Percentiles rank a stretch among this genome's conserved stretches.
These are phyloP conservation scores for Vanessa cardui DNA, from an alignment of 2,888 invertebrate species.

Conservation along the genomic window DNA sequence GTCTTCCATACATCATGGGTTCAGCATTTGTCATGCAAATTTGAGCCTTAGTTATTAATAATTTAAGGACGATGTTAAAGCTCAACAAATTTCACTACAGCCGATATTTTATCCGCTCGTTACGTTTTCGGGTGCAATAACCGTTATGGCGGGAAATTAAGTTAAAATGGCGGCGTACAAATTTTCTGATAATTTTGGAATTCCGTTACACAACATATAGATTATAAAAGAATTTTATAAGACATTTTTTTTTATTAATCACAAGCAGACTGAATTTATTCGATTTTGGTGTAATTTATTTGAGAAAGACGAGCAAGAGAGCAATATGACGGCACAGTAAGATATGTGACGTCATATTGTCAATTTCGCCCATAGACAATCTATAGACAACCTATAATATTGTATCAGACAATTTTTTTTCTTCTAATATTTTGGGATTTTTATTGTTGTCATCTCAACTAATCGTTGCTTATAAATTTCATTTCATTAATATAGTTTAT, in stretches of 20 bases:
- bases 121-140: conserved; percentile 34
- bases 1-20: conserved; percentile 20
- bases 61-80: background rate
- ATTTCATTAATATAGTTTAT: no score
- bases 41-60: background rate
- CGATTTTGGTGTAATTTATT: background rate
- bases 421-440: no score
- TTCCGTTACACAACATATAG: conserved; percentile 18
- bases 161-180: conserved; percentile 25
- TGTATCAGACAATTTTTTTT: no score
- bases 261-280: background rate
- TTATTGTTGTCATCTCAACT: no score
- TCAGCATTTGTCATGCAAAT: background rate
- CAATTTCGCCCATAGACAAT: no score
- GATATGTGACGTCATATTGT: no score
- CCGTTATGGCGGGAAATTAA: conserved; percentile 34
- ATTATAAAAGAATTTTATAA: conserved; percentile 11
- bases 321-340: no score
- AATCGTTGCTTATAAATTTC: no score
- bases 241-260: background rate
- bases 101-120: conserved; percentile 28
- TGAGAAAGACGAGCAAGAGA: background rate
- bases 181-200: conserved; percentile 13
- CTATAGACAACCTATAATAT: no score
- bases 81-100: conserved; percentile 5